phyloP scores from a whole-genome alignment of 2,113 vertebrate species.

The Ctenomys sociabilis region DNA sequence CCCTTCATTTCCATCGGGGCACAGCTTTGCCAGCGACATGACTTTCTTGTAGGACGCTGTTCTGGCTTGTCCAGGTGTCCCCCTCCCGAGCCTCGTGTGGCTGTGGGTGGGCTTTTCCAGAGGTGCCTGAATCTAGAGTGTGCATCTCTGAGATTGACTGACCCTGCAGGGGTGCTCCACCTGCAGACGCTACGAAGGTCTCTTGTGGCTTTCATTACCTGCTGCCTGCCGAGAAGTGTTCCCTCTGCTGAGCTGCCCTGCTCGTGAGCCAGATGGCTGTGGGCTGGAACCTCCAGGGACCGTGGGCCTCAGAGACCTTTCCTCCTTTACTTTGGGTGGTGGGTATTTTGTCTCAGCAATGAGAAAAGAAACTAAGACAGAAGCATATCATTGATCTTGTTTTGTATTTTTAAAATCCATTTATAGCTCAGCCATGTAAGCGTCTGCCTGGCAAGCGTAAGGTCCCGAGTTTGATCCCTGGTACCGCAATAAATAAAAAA shows the following conservation, averaged over 20 bases:
- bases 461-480: no score
- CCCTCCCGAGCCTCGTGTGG: background rate
- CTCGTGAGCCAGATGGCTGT: background rate
- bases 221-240: background rate
- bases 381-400: background rate
- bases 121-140: background rate
- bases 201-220: background rate
- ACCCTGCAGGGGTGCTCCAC: background rate
- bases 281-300: background rate
- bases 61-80: background rate
- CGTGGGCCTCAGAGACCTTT: background rate
- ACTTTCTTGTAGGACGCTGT: background rate
- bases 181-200: background rate
- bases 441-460: no score
- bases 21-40: background rate
- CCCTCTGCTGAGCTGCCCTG: background rate
- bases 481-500: no score
- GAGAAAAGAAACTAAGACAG: background rate
- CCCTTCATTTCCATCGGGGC: background rate
- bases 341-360: background rate
- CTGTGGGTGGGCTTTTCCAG: background rate
- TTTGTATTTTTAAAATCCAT: background rate
- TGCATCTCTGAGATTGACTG: background rate
- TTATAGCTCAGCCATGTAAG: background rate
- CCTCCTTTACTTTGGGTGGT: background rate